Evolutionary conservation across 2,113 vertebrate species (phyloP), one percentile per base, ranked within the genome.

Genomic region (Lamprologus speciosus): DNA sequence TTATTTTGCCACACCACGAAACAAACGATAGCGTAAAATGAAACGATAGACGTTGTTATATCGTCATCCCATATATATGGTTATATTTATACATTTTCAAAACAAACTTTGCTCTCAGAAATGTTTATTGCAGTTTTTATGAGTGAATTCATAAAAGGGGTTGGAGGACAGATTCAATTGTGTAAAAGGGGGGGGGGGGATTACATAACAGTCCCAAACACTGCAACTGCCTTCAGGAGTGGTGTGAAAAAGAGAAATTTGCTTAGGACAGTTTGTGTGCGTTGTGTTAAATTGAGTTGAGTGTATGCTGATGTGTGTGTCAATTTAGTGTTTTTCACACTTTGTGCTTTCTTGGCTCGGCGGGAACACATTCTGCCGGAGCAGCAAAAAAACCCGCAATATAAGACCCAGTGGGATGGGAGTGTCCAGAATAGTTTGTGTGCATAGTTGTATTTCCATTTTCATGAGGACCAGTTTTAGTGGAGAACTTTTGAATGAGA

Each of bases 391-490:
- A 91, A 4, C 82, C 84, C 83, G 50, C 75, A 86, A 57, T 87
- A 82, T 91, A 70, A 86, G 85, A 81, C 83, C 65, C 87, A 70
- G 42, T 63, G 75, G 81, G 45, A 81, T 81, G 86, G 80, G 87
- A 83, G 88, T 60, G 79, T 84, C 55, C 45, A 60, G 14, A 40
- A 82, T 26, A 35, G 86, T 83, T 23, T 80, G 37, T 50, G 84
- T 83, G 80, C 82, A 82, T 40, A 37, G 57, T 31, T 84, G 82
- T 58, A n/a, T 80, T 73, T 81, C 68, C 83, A 58, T 23, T 33
- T 42, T 50, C 73, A 57, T 23, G 37, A 50, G 70, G 53, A 45
- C 26, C 12, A 23, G 13, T 58, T 55, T 55, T 33, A n/a, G 21
- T 19, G 54, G 53, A 7, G 31, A 50, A 33, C 12, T 3, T 28